A percentile compares a stretch with the other conserved stretches of the same genome.
phyloP scores from a whole-genome alignment of 2,797 vertebrate genomes.

The Buphagus erythrorhynchus region DNA sequence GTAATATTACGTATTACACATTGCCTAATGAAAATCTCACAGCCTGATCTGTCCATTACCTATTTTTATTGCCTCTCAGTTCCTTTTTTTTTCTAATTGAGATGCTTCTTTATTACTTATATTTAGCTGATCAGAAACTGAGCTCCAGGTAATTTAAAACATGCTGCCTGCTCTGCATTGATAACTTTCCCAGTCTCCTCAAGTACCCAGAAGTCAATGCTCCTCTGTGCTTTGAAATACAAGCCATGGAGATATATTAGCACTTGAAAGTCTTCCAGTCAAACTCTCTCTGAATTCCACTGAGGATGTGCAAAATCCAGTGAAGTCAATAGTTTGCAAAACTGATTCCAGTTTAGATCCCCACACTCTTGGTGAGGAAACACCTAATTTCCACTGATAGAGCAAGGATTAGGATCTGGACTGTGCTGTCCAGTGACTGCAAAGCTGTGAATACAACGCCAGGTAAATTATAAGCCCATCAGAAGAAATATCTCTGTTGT shows the following conservation, averaged over 20 bases:
- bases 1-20: background rate
- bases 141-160: constrained; percentile 18
- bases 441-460: background rate
- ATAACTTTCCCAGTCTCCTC: constrained; percentile 23
- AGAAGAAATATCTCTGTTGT: background rate
- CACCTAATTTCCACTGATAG: background rate
- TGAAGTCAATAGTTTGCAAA: background rate
- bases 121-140: constrained; percentile 50
- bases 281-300: background rate
- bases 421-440: background rate
- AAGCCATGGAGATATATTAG: constrained; percentile 5
- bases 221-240: constrained; percentile 42
- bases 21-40: constrained; percentile 34
- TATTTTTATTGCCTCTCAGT: constrained; percentile 26
- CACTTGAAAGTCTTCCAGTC: constrained; percentile 30
- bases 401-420: background rate
- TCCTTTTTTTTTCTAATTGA: background rate
- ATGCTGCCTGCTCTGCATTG: constrained; percentile 44
- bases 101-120: background rate
- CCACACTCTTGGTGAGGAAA: background rate
- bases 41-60: constrained; percentile 9
- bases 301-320: background rate
- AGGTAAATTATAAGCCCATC: background rate
- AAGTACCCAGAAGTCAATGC: constrained; percentile 29
- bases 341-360: background rate